Percentiles rank a stretch among this genome's conserved stretches.
These are phyloP conservation scores for Leptothorax acervorum DNA, from an alignment of 2,888 invertebrate species.

Conservation along the genomic window DNA sequence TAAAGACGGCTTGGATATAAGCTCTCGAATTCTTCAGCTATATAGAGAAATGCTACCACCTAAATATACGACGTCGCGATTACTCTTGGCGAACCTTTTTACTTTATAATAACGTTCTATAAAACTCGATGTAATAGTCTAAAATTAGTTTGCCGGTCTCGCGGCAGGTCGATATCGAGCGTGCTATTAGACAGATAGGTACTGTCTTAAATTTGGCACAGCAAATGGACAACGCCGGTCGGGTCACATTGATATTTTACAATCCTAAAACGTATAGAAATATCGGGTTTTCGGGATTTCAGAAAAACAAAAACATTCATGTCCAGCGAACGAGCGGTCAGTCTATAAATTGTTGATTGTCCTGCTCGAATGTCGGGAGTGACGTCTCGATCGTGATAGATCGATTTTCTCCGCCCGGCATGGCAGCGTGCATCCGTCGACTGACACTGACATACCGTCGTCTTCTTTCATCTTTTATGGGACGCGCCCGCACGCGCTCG, in stretches of 20 bases:
- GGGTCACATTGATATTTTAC: slow-evolving; percentile 17
- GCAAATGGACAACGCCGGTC: background rate
- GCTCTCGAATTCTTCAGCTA: background rate
- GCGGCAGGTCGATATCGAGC: slow-evolving; percentile 38
- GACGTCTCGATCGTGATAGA: slow-evolving; percentile 51
- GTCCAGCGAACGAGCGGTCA: background rate
- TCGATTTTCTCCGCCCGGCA: slow-evolving; percentile 15
- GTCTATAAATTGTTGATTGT: slow-evolving; percentile 42
- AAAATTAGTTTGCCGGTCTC: slow-evolving; percentile 19
- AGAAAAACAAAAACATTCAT: background rate
- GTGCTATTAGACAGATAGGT: slow-evolving; percentile 21
- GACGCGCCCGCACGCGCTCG: slow-evolving; percentile 47
- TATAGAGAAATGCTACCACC: background rate
- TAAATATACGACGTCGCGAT: slow-evolving; percentile 13
- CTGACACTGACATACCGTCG: slow-evolving; percentile 64
- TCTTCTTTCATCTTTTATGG: slow-evolving; percentile 56
- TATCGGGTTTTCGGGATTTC: background rate
- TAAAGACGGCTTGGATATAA: slow-evolving; percentile 12
- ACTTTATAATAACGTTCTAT: slow-evolving; percentile 39
- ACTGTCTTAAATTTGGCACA: slow-evolving; percentile 33
- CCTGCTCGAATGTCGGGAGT: slow-evolving; percentile 24
- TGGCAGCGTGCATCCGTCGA: slow-evolving; percentile 10
- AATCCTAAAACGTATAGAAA: slow-evolving; percentile 1
- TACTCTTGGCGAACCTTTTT: slow-evolving; percentile 22
- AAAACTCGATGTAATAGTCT: slow-evolving; percentile 34